phyloP scores from a whole-genome alignment of 1,140 invertebrate genomes.

The Drosophila sp. region DNA sequence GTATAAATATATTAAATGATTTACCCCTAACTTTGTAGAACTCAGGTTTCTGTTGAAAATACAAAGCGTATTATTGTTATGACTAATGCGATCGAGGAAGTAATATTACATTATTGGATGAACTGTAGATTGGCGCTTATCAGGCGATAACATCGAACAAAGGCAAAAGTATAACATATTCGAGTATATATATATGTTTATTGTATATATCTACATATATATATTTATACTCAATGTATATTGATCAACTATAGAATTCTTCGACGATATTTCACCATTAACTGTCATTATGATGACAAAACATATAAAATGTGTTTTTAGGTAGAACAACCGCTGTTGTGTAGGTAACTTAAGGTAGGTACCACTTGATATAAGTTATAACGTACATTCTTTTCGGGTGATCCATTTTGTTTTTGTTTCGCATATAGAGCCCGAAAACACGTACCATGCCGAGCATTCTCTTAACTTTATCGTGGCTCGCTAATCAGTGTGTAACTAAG shows the following conservation, averaged over 20 bases:
- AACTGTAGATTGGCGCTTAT: slow-evolving; percentile 10
- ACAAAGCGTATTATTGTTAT: not conserved
- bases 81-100: slow-evolving; percentile 13
- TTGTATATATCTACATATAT: slow-evolving; percentile 5
- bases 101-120: slow-evolving; percentile 11
- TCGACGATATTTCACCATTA: slow-evolving; percentile 17
- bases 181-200: not conserved
- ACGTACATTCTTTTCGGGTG: slow-evolving; percentile 29
- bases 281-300: slow-evolving; percentile 11
- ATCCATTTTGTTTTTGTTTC: slow-evolving; percentile 37
- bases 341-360: not conserved
- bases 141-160: slow-evolving; percentile 1
- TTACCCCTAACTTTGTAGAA: not conserved
- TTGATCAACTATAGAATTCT: not conserved
- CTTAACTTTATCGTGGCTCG: not conserved
- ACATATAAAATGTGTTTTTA: slow-evolving; percentile 3
- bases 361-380: not conserved
- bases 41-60: not conserved
- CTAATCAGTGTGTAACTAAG: not conserved
- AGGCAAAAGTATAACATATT: slow-evolving; percentile 1
- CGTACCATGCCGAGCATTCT: not conserved
- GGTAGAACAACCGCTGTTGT: not conserved
- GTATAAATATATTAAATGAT: not conserved
- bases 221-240: not conserved
- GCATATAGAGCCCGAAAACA: slow-evolving; percentile 5